phyloP scores from a whole-genome alignment of 2,113 vertebrate genomes.

The Columbina picui region DNA sequence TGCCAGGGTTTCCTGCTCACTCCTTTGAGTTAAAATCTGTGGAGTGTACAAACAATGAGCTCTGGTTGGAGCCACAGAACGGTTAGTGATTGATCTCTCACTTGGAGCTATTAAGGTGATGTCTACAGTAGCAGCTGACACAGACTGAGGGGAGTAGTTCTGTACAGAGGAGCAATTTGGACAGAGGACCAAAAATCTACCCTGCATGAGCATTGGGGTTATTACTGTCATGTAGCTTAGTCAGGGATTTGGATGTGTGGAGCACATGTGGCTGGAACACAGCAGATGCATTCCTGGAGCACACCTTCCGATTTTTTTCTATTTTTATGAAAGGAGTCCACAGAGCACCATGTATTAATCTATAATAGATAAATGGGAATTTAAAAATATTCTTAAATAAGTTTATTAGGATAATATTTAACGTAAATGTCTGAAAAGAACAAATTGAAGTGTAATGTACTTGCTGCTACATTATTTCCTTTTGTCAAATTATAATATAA shows the following conservation, averaged over 20 bases:
- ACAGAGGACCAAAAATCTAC: neutral
- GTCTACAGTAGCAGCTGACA: neutral
- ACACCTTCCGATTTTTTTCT: rapidly evolving
- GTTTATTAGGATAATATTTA: neutral
- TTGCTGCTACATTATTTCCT: neutral
- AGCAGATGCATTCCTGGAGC: neutral
- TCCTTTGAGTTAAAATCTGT: neutral
- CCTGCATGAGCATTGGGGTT: neutral
- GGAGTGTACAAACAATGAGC: neutral
- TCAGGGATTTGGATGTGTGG: neutral
- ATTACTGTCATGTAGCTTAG: neutral
- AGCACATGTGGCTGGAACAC: neutral
- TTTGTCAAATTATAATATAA: neutral
- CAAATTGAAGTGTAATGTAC: neutral
- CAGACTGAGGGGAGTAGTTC: neutral
- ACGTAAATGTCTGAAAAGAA: neutral
- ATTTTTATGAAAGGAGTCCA: neutral
- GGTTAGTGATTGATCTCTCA: neutral
- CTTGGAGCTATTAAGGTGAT: neutral
- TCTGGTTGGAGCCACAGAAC: neutral
- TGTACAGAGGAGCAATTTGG: neutral
- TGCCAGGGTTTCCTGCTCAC: neutral
- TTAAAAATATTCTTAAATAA: neutral
- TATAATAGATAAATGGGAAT: neutral
- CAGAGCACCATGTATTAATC: neutral